Conservation (phyloP, 2,797 vertebrate species). For the Falco biarmicus region DNA sequence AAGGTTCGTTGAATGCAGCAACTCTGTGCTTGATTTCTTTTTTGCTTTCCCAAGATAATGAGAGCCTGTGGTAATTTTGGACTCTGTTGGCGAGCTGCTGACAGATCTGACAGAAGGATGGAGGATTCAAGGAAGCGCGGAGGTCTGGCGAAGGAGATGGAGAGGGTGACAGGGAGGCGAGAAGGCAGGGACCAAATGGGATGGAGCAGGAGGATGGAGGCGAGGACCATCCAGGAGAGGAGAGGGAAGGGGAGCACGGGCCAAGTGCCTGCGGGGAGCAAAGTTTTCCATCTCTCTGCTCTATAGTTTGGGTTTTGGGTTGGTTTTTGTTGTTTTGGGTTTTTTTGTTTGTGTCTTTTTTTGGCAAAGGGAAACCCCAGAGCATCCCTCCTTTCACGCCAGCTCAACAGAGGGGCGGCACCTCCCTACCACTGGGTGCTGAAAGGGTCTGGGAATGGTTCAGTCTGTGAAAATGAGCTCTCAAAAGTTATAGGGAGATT, state of each 20-base stretch:
- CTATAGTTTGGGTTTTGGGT: too few relatives aligned
- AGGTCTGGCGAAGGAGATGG: neutral
- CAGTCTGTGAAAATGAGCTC: fast-evolving
- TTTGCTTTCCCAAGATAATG: neutral
- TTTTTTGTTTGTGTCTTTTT: too few relatives aligned
- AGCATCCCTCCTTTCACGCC: neutral
- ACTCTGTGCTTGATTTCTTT: neutral
- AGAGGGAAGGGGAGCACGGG: neutral
- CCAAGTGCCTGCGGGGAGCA: fast-evolving
- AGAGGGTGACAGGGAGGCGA: too few relatives aligned
- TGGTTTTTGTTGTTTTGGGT: too few relatives aligned
- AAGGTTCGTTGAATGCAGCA: fast-evolving
- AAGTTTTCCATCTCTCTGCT: neutral
- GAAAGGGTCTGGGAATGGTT: neutral
- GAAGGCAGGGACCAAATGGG: neutral
- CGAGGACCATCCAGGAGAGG: neutral
- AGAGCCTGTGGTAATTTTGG: neutral
- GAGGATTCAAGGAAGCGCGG: fast-evolving
- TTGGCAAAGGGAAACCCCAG: too few relatives aligned
- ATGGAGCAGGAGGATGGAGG: neutral
- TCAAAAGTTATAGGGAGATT: neutral
- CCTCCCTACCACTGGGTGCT: neutral
- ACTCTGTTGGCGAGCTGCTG: neutral
- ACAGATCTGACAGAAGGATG: fast-evolving
- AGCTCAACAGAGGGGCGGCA: neutral